Percentiles rank a stretch among this genome's conserved stretches.
Conservation (phyloP, 2,888 invertebrate species). For the Melipona bicolor region DNA sequence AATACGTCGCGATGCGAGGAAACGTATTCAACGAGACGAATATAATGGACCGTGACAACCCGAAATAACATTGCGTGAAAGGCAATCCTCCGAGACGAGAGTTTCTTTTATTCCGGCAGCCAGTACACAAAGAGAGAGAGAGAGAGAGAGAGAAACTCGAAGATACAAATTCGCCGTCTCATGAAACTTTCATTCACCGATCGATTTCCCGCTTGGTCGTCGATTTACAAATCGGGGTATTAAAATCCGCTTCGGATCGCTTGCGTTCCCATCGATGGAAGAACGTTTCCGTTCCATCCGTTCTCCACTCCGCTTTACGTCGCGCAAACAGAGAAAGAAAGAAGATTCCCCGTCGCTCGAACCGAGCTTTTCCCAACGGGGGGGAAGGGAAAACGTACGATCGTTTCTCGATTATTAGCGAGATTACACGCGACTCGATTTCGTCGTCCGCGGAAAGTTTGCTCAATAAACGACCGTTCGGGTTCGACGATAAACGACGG, state of each 20-base stretch:
- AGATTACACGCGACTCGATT: not conserved
- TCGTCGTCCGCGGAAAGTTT: not conserved
- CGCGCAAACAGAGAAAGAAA: not conserved
- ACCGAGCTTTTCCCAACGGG: not conserved
- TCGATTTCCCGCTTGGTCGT: constrained; percentile 11
- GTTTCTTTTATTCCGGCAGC: constrained; percentile 8
- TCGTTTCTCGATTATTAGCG: constrained; percentile 5
- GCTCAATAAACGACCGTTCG: not conserved
- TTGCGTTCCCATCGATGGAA: too few species aligned
- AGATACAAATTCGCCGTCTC: constrained; percentile 32
- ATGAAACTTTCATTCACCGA: constrained; percentile 44
- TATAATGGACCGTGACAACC: constrained; percentile 28
- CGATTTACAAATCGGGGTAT: constrained; percentile 29
- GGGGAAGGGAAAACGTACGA: not conserved
- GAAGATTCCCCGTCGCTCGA: not conserved
- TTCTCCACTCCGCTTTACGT: too few species aligned
- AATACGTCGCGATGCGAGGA: constrained; percentile 3
- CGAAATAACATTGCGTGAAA: constrained; percentile 29
- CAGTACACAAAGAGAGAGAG: not conserved
- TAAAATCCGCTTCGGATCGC: constrained; percentile 7
- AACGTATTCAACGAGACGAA: constrained; percentile 27
- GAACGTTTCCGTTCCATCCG: too few species aligned
- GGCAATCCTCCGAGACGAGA: constrained; percentile 7
- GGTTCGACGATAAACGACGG: not conserved
- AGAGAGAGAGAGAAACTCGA: not conserved